Base-by-base conservation (phyloP, 2,888 invertebrate species). In the Ditula angustiorana region DNA sequence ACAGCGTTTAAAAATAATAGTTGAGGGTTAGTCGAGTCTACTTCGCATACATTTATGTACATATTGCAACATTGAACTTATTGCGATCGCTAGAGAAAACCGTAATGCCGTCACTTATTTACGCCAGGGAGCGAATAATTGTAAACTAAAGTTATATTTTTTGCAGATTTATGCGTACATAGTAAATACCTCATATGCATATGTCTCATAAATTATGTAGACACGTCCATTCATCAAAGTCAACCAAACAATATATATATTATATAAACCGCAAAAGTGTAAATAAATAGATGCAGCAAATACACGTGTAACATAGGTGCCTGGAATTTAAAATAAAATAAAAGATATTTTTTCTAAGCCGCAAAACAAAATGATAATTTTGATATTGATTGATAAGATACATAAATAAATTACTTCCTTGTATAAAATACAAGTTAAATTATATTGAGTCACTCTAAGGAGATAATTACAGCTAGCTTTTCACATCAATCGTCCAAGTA, bases 101-200 rank as follows among this genome's bases (percentile, higher is more conserved):
- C 88, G 87, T 87, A 60, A 88, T 87, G 86, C 88, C 80, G 79
- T 84, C 83, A 79, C 80, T 80, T 80, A 80, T 80, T 81, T 81
- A 82, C 73, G 79, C 82, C 80, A 79, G 79, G 76, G 78, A 75
- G 80, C 80, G 72, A 79, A 77, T 73, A 74, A 81, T 81, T 82
- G 81, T 86, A 86, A 81, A 84, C 79, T 83, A 82, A 85, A 80
- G 81, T 83, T 86, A 87, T 90, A 90, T 91, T 91, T 91, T 91
- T 90, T 87, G 88, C 90, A 88, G 85, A 86, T 90, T 83, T 90
- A 90, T 79, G 85, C 82, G 79, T 78, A 79, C 78, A 75, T 80
- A 84, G 73, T 69, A 78, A 81, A 76, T 81, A 81, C 84, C 82
- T 79, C 81, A 80, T 78, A 77, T n/a, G n/a, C 81, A 80, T 78